phyloP scores from a whole-genome alignment of 2,113 vertebrate genomes.

The Cariama cristata region DNA sequence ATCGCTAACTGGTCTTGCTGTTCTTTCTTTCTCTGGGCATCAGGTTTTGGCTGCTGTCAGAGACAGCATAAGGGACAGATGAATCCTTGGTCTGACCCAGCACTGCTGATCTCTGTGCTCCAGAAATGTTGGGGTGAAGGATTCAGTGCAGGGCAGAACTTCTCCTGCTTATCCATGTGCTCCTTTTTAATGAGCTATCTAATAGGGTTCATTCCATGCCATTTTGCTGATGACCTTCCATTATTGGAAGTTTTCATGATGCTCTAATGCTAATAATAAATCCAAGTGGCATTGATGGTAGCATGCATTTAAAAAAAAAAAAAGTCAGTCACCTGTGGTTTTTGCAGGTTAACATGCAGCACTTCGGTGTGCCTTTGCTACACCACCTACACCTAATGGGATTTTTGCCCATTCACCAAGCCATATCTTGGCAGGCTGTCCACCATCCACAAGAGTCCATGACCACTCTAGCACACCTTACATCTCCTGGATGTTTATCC shows the following conservation, averaged over 20 bases:
- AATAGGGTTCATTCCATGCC: neutral
- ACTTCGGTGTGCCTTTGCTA: neutral
- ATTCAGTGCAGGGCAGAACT: neutral
- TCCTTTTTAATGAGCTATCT: neutral
- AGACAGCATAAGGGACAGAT: neutral
- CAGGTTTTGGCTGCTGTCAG: neutral
- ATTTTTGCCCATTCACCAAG: neutral
- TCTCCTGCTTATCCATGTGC: neutral
- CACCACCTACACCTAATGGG: neutral
- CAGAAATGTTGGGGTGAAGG: neutral
- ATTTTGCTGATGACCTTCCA: neutral
- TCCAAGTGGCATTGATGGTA: neutral
- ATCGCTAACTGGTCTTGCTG: neutral
- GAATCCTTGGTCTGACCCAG: neutral
- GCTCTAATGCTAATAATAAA: neutral
- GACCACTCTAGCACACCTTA: neutral
- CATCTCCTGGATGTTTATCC: neutral
- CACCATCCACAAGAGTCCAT: neutral
- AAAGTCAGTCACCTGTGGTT: neutral
- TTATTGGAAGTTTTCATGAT: neutral
- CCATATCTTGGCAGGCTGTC: neutral
- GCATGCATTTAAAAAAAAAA: neutral
- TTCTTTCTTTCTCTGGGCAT: neutral
- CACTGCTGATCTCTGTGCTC: neutral
- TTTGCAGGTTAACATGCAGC: neutral